phyloP scores from a whole-genome alignment of 2,113 vertebrate species.

The Otus sunia region DNA sequence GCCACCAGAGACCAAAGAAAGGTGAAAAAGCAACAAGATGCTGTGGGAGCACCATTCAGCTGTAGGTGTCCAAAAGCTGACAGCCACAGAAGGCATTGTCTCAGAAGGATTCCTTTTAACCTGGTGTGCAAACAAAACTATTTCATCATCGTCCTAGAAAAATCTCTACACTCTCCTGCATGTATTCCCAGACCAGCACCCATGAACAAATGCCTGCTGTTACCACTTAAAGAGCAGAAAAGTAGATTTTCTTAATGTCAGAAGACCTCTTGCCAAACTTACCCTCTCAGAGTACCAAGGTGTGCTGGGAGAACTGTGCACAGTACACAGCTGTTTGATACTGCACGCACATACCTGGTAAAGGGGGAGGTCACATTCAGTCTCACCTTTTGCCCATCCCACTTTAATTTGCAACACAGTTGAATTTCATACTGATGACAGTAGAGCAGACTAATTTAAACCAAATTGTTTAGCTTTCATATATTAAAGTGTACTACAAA shows the following conservation, averaged over 20 bases:
- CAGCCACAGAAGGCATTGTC: background rate
- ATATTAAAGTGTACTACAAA: background rate
- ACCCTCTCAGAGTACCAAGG: background rate
- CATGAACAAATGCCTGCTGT: background rate
- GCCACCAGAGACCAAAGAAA: background rate
- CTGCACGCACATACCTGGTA: background rate
- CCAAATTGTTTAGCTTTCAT: background rate
- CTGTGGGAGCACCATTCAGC: background rate
- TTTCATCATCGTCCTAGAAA: background rate
- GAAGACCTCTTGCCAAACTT: no score
- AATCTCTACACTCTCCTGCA: fast-evolving
- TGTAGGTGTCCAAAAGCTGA: background rate
- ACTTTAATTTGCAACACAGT: background rate
- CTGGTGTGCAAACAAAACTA: background rate
- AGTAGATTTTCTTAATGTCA: no score
- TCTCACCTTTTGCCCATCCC: background rate
- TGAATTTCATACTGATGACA: background rate
- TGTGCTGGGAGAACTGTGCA: fast-evolving
- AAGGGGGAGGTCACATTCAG: background rate
- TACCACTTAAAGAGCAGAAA: background rate
- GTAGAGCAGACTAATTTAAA: background rate
- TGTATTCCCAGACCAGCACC: background rate
- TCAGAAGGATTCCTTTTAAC: background rate
- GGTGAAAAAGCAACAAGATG: background rate
- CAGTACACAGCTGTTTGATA: background rate